Percentiles rank a stretch among this genome's conserved stretches.
Conservation (phyloP, 1,140 invertebrate species). For the Drosophila sturtevanti region DNA sequence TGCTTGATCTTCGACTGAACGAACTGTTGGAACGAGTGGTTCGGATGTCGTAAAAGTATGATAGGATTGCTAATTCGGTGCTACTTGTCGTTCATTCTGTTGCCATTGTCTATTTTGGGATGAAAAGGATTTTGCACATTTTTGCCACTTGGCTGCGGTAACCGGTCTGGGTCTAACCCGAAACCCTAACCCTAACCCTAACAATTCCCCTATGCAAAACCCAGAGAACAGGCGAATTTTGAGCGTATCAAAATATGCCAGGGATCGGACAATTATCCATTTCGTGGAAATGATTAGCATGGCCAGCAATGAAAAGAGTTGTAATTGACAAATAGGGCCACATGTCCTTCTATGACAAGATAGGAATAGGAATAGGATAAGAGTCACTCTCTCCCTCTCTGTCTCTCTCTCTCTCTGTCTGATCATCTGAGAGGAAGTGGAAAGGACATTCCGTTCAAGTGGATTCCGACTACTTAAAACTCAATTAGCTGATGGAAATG, state of each 20-base stretch:
- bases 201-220: background rate
- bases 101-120: slow-evolving; percentile 44
- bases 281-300: slow-evolving; percentile 71
- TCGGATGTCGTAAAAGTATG: slow-evolving; percentile 67
- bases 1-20: slow-evolving; percentile 14
- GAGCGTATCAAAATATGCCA: slow-evolving; percentile 50
- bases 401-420: background rate
- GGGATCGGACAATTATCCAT: slow-evolving; percentile 62
- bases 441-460: slow-evolving; percentile 61
- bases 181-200: background rate
- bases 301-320: slow-evolving; percentile 63
- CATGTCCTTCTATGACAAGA: slow-evolving; percentile 28
- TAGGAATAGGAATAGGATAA: background rate
- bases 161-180: slow-evolving; percentile 13
- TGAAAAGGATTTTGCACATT: slow-evolving; percentile 59
- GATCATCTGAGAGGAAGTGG: slow-evolving; percentile 48
- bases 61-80: slow-evolving; percentile 78
- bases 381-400: background rate
- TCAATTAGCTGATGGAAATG: slow-evolving; percentile 55
- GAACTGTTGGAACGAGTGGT: background rate
- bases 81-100: slow-evolving; percentile 75
- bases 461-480: slow-evolving; percentile 53
- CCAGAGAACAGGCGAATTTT: background rate
- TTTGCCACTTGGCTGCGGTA: slow-evolving; percentile 65
- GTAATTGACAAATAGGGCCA: slow-evolving; percentile 49